These are phyloP conservation scores for Montifringilla adamsi DNA, from an alignment of 2,113 vertebrate genomes.

Conservation along the genomic window DNA sequence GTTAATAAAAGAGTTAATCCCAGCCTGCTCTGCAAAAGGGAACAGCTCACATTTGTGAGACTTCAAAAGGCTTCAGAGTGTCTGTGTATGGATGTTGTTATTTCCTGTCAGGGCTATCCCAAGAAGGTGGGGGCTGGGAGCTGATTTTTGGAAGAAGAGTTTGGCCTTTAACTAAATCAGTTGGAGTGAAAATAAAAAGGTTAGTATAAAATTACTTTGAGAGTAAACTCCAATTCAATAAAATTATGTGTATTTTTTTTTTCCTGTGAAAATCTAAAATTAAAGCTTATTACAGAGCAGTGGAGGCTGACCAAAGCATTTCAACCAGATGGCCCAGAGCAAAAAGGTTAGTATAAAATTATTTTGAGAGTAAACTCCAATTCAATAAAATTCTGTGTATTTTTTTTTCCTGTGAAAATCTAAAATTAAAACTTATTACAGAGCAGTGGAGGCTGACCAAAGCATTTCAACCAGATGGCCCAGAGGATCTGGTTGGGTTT, in stretches of 20 bases:
- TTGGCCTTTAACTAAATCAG: not conserved
- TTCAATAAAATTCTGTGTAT: not conserved
- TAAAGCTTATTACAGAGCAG: not conserved
- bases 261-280: not conserved
- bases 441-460: not conserved
- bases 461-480: not conserved
- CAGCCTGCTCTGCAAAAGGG: not conserved
- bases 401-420: not conserved
- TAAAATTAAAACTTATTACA: not conserved
- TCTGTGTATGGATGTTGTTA: not conserved
- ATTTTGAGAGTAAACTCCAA: not conserved
- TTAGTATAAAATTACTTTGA: not conserved
- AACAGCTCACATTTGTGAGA: not conserved
- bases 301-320: not conserved
- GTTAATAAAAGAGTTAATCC: constrained; percentile 17
- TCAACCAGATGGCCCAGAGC: not conserved
- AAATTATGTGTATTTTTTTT: not conserved
- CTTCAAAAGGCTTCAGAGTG: not conserved
- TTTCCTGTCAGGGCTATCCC: not conserved
- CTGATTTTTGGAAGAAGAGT: not conserved
- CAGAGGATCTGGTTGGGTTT: not conserved
- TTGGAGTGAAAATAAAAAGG: not conserved
- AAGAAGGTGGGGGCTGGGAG: not conserved
- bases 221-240: not conserved
- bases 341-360: not conserved